These are phyloP conservation scores for Drosophila rufa DNA, from an alignment of 1,140 invertebrate genomes.

Conservation along the genomic window DNA sequence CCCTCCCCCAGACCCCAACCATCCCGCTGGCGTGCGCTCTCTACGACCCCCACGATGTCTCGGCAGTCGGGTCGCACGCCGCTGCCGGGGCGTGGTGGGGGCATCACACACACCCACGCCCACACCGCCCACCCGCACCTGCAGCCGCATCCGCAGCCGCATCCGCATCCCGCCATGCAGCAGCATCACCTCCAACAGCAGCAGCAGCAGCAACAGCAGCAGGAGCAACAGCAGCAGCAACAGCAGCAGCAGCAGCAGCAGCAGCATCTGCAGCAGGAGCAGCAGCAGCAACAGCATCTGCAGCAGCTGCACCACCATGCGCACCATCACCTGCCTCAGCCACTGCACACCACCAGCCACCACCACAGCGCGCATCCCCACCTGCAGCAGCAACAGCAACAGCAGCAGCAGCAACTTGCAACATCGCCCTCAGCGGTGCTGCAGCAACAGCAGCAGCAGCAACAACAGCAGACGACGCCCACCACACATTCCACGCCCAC, in stretches of 20 bases:
- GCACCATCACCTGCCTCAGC: constrained; percentile 78
- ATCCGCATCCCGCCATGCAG: constrained; percentile 52
- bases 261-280: constrained; percentile 57
- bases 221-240: constrained; percentile 56
- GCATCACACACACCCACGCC: constrained; percentile 83
- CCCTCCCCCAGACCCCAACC: constrained; percentile 85
- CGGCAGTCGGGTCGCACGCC: constrained; percentile 85
- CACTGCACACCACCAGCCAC: constrained; percentile 56
- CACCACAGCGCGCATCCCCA: constrained; percentile 64
- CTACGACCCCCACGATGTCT: constrained; percentile 86
- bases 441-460: constrained; percentile 57
- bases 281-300: constrained; percentile 63
- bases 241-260: constrained; percentile 59
- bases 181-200: constrained; percentile 69
- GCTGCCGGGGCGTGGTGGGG: constrained; percentile 85
- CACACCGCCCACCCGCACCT: constrained; percentile 63
- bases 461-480: constrained; percentile 67
- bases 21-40: constrained; percentile 86
- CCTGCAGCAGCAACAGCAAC: constrained; percentile 54
- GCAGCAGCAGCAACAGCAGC: constrained; percentile 54
- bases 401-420: constrained; percentile 71
- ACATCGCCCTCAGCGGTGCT: constrained; percentile 68
- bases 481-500: constrained; percentile 85
- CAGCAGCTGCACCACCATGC: constrained; percentile 75
- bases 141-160: constrained; percentile 66